Evolutionary conservation across 2,797 vertebrate species (phyloP).

Genomic region (Hirundo rustica): DNA sequence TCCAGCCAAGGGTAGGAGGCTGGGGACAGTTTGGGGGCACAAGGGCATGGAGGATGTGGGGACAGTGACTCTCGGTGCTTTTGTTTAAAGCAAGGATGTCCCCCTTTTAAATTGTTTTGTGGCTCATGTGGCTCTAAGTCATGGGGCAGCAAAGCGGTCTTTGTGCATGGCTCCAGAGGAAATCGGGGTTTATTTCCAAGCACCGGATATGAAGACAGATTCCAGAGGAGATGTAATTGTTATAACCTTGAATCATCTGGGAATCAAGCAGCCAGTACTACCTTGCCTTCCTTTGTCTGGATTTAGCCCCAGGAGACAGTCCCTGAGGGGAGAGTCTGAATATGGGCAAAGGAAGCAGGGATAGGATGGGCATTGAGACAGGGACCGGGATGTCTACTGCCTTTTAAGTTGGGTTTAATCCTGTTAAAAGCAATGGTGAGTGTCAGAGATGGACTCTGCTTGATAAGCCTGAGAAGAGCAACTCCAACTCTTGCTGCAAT

Average conservation of each 20-base stretch:
- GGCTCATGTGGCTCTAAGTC: not conserved
- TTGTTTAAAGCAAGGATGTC: not conserved
- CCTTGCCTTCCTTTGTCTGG: not conserved
- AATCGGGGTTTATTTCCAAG: not conserved
- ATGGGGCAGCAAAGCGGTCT: not conserved
- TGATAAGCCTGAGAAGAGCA: not conserved
- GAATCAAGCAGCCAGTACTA: not conserved
- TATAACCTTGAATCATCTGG: not conserved
- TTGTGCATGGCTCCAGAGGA: not conserved
- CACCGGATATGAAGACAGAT: not conserved
- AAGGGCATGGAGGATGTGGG: no score
- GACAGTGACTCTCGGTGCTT: not conserved
- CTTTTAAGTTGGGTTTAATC: conserved; percentile 26
- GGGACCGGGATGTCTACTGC: not conserved
- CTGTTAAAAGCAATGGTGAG: not conserved
- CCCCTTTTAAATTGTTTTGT: not conserved
- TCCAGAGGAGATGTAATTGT: not conserved
- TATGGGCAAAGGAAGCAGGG: not conserved
- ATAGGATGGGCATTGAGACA: not conserved
- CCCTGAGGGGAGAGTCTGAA: not conserved
- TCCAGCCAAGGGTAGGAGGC: not conserved
- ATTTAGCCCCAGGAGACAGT: not conserved
- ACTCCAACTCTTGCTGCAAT: not conserved
- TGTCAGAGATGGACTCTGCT: not conserved
- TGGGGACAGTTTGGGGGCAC: not conserved